These are phyloP conservation scores for Buphagus erythrorhynchus DNA, from an alignment of 2,797 vertebrate genomes.

Conservation along the genomic window DNA sequence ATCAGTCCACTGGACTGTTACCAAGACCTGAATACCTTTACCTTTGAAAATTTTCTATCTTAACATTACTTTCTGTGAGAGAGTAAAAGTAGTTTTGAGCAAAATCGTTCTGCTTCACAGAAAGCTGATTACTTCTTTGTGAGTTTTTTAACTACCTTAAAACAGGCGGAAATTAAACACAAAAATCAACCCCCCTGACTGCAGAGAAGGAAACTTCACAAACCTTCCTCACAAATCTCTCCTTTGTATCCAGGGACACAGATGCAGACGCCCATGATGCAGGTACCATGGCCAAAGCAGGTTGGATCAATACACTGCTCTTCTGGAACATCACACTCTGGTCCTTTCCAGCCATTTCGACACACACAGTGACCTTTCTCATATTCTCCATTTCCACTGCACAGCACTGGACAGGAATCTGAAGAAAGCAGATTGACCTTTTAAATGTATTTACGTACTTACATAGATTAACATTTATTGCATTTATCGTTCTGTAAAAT, in stretches of 20 bases:
- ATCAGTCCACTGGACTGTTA: neutral
- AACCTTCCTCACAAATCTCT: slow-evolving; percentile 93
- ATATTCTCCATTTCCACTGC: slow-evolving; percentile 93
- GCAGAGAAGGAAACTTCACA: neutral
- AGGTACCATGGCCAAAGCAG: slow-evolving; percentile 92
- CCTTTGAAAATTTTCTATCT: neutral
- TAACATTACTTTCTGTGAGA: neutral
- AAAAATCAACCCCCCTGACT: neutral
- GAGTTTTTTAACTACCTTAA: neutral
- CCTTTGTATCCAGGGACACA: slow-evolving; percentile 93
- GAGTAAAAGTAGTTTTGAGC: neutral
- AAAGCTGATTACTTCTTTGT: neutral
- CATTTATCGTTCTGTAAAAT: neutral
- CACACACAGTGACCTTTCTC: slow-evolving; percentile 93
- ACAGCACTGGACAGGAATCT: slow-evolving; percentile 95
- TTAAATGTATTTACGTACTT: neutral
- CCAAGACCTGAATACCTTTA: neutral
- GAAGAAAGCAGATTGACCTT: slow-evolving; percentile 22
- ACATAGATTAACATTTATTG: neutral
- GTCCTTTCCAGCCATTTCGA: slow-evolving; percentile 91
- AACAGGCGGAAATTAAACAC: neutral
- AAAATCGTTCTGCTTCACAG: neutral
- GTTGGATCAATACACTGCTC: slow-evolving; percentile 95
- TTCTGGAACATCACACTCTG: slow-evolving; percentile 93
- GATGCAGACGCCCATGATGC: slow-evolving; percentile 93